These are phyloP conservation scores for Tuberolachnus salignus DNA, from an alignment of 2,888 invertebrate species.

Conservation along the genomic window DNA sequence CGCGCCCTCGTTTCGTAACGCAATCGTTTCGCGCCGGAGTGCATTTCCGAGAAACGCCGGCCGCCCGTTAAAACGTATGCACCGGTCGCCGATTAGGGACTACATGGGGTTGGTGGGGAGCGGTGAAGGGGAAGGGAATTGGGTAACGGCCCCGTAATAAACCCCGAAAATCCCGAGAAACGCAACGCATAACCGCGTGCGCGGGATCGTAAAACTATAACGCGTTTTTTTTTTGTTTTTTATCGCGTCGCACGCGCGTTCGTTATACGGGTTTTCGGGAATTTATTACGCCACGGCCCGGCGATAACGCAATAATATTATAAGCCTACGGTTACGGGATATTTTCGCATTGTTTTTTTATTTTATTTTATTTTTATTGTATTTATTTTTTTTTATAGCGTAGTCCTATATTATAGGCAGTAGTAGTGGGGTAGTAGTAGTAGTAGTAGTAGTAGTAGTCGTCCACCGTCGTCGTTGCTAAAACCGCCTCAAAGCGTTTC, in stretches of 20 bases:
- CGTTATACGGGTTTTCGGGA: neutral
- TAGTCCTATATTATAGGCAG: no score
- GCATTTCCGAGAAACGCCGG: conserved; percentile 24
- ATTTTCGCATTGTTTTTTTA: neutral
- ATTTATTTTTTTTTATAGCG: no score
- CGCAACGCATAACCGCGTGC: conserved; percentile 15
- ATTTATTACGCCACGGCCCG: neutral
- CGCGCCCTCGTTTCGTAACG: neutral
- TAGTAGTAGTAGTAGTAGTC: neutral
- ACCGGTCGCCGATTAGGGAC: no score
- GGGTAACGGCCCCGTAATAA: neutral
- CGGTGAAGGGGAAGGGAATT: neutral
- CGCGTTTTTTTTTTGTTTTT: no score
- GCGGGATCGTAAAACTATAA: neutral
- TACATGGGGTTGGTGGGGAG: neutral
- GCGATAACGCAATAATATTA: neutral
- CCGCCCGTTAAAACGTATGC: neutral
- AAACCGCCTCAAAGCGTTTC: neutral
- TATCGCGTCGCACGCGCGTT: neutral
- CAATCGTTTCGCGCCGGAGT: neutral
- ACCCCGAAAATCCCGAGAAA: conserved; percentile 24
- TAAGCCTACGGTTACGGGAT: neutral
- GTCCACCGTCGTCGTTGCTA: no score
- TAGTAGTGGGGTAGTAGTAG: neutral
- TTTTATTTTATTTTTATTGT: neutral